Percentiles rank a stretch among this genome's conserved stretches.
phyloP scores from a whole-genome alignment of 2,888 invertebrate species.

The Troglohyphantes excavatus region DNA sequence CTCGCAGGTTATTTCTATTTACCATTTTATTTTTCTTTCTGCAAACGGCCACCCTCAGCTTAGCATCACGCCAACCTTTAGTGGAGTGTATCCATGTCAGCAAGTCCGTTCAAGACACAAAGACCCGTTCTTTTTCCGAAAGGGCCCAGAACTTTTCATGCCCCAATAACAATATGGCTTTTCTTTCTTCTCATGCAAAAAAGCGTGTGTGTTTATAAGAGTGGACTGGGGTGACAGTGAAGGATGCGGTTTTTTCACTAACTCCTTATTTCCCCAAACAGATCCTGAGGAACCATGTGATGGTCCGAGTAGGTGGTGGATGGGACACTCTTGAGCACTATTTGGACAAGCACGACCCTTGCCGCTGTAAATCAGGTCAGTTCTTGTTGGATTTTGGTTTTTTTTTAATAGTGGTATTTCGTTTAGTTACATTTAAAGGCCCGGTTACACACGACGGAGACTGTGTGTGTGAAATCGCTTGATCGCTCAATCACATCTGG shows the following conservation, averaged over 20 bases:
- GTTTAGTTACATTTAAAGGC: too few species aligned
- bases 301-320: constrained; percentile 98
- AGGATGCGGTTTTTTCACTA: background rate
- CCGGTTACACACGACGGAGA: too few species aligned
- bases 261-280: too few species aligned
- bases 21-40: background rate
- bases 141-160: constrained; percentile 10
- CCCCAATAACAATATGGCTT: constrained; percentile 7
- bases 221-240: constrained; percentile 2
- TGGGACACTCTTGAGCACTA: constrained; percentile 99
- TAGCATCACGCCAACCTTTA: background rate
- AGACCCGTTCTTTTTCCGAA: background rate
- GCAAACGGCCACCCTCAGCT: background rate
- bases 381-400: too few species aligned
- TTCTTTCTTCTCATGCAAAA: background rate
- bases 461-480: too few species aligned
- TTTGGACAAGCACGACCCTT: constrained; percentile 98
- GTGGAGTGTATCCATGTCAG: constrained; percentile 14
- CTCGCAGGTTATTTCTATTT: background rate
- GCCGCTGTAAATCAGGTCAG: constrained; percentile 87
- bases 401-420: too few species aligned
- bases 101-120: constrained; percentile 8
- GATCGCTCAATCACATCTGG: too few species aligned
- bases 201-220: background rate
- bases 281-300: constrained; percentile 98